Conservation (phyloP, 2,113 vertebrate genomes). For the Dicrurus megarhynchus region DNA sequence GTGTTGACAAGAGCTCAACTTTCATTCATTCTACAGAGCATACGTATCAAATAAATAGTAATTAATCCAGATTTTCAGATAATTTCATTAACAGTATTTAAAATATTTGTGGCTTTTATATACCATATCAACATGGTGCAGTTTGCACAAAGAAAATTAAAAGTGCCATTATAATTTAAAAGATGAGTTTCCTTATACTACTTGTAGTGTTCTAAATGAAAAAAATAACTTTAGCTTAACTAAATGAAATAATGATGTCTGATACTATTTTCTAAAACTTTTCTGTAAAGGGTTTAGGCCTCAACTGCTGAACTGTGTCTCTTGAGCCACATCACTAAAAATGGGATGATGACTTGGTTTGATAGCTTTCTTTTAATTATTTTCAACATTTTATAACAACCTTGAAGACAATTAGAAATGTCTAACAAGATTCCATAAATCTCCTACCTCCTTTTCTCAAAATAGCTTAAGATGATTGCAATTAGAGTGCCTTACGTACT, state of each 20-base stretch:
- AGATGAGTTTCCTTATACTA: not conserved
- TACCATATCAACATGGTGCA: not conserved
- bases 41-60: not conserved
- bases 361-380: not conserved
- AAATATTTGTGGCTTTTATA: not conserved
- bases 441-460: not conserved
- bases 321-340: not conserved
- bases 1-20: not conserved
- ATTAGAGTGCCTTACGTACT: not conserved
- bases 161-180: not conserved
- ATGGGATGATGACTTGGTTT: not conserved
- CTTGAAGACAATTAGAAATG: not conserved
- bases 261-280: not conserved
- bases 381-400: not conserved
- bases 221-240: not conserved
- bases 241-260: not conserved
- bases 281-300: not conserved
- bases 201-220: not conserved
- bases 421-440: not conserved
- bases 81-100: not conserved
- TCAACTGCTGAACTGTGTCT: not conserved
- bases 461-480: not conserved
- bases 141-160: not conserved
- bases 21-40: not conserved
- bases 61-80: not conserved